Conservation (phyloP, 2,797 vertebrate genomes). For the Falco cherrug region DNA sequence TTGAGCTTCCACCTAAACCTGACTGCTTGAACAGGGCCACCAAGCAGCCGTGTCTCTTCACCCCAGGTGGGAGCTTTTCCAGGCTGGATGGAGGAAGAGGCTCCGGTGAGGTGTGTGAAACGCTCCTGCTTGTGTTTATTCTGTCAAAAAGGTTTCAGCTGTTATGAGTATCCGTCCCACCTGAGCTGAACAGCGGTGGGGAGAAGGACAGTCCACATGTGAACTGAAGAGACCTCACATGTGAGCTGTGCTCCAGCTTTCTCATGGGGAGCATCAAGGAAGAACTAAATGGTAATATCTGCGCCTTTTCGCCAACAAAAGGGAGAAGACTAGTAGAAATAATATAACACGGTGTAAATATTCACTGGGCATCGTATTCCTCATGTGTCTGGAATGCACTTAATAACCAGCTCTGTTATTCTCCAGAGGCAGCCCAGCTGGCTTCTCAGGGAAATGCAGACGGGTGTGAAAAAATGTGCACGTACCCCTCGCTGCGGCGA, state of each 20-base stretch:
- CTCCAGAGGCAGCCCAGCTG: not conserved
- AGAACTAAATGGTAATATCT: not conserved
- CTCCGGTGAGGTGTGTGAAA: not conserved
- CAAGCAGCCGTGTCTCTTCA: not conserved
- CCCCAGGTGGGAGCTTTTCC: not conserved
- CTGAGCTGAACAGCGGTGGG: not conserved
- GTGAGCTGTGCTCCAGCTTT: not conserved
- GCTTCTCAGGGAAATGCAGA: not conserved
- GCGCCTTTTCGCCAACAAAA: not conserved
- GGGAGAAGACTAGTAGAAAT: not conserved
- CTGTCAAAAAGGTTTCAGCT: not conserved
- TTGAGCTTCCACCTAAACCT: not conserved
- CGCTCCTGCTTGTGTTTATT: not conserved
- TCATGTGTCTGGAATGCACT: not conserved
- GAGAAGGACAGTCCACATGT: not conserved
- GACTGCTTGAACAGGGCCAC: not conserved
- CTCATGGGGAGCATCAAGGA: not conserved
- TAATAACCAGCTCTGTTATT: slow-evolving; percentile 23
- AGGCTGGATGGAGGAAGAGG: not conserved
- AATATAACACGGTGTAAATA: not conserved
- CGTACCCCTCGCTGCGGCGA: not conserved
- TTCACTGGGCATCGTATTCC: not conserved
- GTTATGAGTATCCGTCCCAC: rapidly evolving
- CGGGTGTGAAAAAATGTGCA: not conserved
- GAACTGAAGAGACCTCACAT: not conserved